These are phyloP conservation scores for Acanthis flammea DNA, from an alignment of 2,797 vertebrate species.

Conservation along the genomic window DNA sequence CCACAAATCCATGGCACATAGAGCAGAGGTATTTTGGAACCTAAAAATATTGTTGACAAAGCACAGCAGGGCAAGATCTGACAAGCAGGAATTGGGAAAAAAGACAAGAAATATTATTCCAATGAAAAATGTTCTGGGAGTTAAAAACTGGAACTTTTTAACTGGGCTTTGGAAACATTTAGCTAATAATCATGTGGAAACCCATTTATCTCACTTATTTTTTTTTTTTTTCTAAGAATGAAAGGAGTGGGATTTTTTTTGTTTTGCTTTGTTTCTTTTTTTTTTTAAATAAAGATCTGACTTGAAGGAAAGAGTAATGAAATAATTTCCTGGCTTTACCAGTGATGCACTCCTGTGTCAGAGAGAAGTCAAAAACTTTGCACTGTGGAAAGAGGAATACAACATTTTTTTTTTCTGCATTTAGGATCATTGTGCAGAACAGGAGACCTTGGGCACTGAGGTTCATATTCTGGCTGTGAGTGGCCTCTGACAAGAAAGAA, in stretches of 20 bases:
- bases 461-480: neutral
- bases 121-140: neutral
- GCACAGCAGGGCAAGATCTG: neutral
- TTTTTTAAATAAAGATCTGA: fast-evolving
- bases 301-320: neutral
- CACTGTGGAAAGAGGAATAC: neutral
- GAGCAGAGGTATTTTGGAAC: neutral
- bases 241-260: neutral
- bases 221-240: neutral
- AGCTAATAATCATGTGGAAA: neutral
- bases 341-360: neutral
- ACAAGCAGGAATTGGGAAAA: neutral
- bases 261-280: too few species aligned
- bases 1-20: neutral
- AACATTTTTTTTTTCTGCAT: neutral
- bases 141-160: neutral
- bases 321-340: neutral
- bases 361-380: neutral
- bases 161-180: neutral
- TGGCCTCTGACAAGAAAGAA: neutral
- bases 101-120: neutral
- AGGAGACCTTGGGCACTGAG: neutral
- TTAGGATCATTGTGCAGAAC: neutral
- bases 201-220: neutral
- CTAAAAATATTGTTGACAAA: neutral